Evolutionary conservation across 2,888 invertebrate species (phyloP), one percentile per base, ranked within the genome.

Genomic region (Parnassius glacialis): DNA sequence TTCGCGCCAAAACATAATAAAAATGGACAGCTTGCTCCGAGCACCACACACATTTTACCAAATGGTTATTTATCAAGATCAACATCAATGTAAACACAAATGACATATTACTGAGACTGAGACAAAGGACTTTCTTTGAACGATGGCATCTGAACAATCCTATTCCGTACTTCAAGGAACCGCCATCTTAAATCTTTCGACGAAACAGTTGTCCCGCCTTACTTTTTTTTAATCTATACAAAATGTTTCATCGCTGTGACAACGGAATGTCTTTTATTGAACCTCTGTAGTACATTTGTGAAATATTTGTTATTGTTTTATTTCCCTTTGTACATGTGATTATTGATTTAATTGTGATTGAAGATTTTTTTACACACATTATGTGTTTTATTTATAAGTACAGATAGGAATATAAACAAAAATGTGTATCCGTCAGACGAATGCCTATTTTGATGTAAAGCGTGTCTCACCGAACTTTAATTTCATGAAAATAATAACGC

Each of bases 161-260:
- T 62, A 55, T 62, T 62, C 55, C 51, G 54, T 51, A 58, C 43
- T 62, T 62, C 62, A 62, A 62, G 54, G 62, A 62, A 62, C 51
- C 54, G 54, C 51, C 62, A 62, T 62, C 62, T 62, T 62, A 62
- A 62, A 62, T 62, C 62, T 62, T 62, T 62, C 58, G 58, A 51
- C 62, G 62, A 54, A 62, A 58, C 62, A 50, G 54, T 62, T 58
- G 44, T 44, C 57, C 48, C 50, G 43, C 52, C n/a, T 43, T 57
- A 53, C 47, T 58, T 60, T 57, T 62, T 57, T 62, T 62, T 62
- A 58, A 50, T 57, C 48, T 47, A 57, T 47, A 42, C 25, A 52
- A 61, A 57, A 61, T 57, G 47, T 48, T 57, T 57, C 61, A 57
- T 61, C 50, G 56, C 34, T 52, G 57, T 57, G 54, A 62, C 58